Base-by-base conservation (phyloP, 2,797 vertebrate species). In the Macropodus opercularis region DNA sequence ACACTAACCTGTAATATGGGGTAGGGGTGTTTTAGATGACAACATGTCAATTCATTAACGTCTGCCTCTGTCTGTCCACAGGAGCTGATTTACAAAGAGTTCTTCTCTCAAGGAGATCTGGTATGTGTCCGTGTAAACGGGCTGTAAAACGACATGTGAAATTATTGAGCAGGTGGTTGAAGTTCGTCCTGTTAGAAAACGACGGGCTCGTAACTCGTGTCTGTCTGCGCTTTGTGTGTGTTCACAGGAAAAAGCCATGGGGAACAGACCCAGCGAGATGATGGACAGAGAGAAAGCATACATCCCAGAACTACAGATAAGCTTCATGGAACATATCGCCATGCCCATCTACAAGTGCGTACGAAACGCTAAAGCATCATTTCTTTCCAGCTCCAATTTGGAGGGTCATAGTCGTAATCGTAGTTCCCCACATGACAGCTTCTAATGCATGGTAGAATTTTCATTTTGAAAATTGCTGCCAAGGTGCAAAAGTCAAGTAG, bases 21-120 rank as follows among this genome's bases (percentile, higher is more conserved):
- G 17, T 4, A 1, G 23, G 19, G 1, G 8, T 3, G 46, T 35
- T 68, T 62, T 21, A 39, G 69, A 51, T 43, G 23, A 53, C 21
- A 40, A 4, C 14, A 6, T 41, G 14, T 10, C 6, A 8, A n/a
- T n/a, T n/a, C n/a, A n/a, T n/a, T n/a, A n/a, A 50, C 47, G 46
- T 79, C 7, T 71, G 38, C 17, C 15, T 53, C 10, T 87, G 7
- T 83, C 47, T 87, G 14, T 83, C 72, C 78, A 34, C 89, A 98
- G 97, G 97, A 98, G 87, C 92, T 99, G 88, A 98, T 99, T 85
- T 99, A 99, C 86, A 99, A 98, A 81, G 97, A 98, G 78, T 99
- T 99, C 91, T 99, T 98, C 94, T 98, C 97, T 86, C 97, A 98
- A 81, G 97, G 97, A 81, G 97, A 98, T 88, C 88, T 98, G 96